phyloP scores from a whole-genome alignment of 2,113 vertebrate species.

The Nyctereutes procyonoides region DNA sequence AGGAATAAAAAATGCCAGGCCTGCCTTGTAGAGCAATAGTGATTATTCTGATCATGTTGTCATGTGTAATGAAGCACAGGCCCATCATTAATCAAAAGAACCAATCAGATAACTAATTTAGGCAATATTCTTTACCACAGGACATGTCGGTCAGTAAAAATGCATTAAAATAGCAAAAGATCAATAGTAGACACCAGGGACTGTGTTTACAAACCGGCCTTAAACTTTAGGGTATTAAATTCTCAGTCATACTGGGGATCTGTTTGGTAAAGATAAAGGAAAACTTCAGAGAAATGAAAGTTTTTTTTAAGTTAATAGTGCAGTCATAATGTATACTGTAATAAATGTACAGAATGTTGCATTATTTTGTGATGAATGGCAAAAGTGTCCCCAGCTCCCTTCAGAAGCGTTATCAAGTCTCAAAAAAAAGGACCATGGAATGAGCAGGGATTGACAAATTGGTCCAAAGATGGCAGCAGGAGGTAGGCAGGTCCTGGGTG shows the following conservation, averaged over 20 bases:
- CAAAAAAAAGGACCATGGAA: conserved; percentile 73
- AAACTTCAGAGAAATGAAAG: conserved; percentile 81
- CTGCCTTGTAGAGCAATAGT: conserved; percentile 84
- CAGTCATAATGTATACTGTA: conserved; percentile 69
- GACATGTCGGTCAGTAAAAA: conserved; percentile 93
- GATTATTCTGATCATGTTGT: conserved; percentile 94
- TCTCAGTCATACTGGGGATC: conserved; percentile 84
- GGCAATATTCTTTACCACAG: conserved; percentile 95
- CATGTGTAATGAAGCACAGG: conserved; percentile 93
- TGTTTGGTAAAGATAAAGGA: conserved; percentile 80
- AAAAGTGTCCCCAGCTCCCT: conserved; percentile 72
- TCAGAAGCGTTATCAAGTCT: conserved; percentile 80
- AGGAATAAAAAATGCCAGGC: conserved; percentile 87
- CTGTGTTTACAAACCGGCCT: conserved; percentile 88
- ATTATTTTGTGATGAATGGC: conserved; percentile 81
- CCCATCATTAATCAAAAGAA: conserved; percentile 94
- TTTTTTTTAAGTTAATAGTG: conserved; percentile 82
- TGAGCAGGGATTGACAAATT: conserved; percentile 74
- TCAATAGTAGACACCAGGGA: conserved; percentile 92
- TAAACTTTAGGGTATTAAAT: conserved; percentile 90
- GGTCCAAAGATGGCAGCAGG: conserved; percentile 51
- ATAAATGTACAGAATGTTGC: conserved; percentile 78
- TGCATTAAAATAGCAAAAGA: conserved; percentile 92
- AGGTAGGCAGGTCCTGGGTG: conserved; percentile 69
- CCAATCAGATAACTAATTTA: conserved; percentile 97